These are phyloP conservation scores for Bombus pascuorum DNA, from an alignment of 1,140 invertebrate species.

Conservation along the genomic window DNA sequence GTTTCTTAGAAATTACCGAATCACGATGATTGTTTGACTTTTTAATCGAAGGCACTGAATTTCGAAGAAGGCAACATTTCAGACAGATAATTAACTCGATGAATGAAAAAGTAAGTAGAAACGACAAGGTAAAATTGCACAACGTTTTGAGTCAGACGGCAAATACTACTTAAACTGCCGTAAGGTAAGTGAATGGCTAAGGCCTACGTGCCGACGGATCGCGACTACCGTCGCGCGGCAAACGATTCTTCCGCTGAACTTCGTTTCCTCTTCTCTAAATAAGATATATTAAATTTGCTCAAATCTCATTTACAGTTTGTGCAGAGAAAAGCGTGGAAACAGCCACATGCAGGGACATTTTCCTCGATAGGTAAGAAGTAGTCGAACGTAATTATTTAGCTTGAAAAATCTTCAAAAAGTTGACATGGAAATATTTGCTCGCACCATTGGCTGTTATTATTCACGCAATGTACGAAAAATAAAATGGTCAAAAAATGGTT, in stretches of 20 bases:
- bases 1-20: background rate
- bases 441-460: background rate
- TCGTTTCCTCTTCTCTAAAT: background rate
- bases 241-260: background rate
- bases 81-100: background rate
- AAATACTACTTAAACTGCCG: conserved; percentile 23
- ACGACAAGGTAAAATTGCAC: background rate
- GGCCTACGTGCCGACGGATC: conserved; percentile 68
- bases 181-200: background rate
- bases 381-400: background rate
- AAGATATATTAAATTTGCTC: background rate
- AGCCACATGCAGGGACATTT: background rate
- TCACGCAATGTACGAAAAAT: background rate
- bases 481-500: background rate
- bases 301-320: background rate
- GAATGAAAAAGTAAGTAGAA: background rate
- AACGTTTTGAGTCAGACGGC: background rate
- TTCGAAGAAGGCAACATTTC: background rate
- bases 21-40: background rate
- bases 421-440: background rate
- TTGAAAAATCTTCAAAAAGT: background rate
- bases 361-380: background rate
- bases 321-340: background rate
- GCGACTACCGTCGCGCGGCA: conserved; percentile 67
- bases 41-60: background rate